These are phyloP conservation scores for Tragelaphus strepsiceros DNA, from an alignment of 2,113 vertebrate species.

Conservation along the genomic window DNA sequence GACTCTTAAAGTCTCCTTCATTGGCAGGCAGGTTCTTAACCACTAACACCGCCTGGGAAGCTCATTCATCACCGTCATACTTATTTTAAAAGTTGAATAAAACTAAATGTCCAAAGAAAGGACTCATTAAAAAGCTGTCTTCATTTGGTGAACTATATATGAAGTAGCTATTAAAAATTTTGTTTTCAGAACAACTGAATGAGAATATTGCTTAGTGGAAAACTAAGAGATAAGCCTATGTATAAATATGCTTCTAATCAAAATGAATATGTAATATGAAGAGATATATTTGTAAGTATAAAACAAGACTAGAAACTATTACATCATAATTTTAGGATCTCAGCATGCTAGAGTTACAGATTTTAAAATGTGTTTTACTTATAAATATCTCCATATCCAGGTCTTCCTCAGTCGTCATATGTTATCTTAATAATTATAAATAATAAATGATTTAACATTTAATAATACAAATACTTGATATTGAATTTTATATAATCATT, in stretches of 20 bases:
- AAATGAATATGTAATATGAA: neutral
- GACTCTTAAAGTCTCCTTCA: neutral
- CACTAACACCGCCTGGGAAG: neutral
- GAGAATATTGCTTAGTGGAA: neutral
- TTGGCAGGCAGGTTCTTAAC: neutral
- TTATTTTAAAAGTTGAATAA: neutral
- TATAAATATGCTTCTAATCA: neutral
- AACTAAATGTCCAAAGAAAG: neutral
- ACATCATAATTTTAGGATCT: neutral
- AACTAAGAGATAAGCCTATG: neutral
- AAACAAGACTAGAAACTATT: neutral
- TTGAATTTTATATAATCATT: neutral
- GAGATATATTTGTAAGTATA: neutral
- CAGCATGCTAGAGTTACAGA: neutral
- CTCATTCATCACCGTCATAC: neutral
- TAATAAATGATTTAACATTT: neutral
- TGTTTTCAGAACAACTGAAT: neutral
- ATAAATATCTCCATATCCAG: neutral
- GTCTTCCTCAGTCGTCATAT: neutral
- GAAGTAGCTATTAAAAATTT: neutral
- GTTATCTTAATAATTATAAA: neutral
- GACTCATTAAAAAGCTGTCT: neutral
- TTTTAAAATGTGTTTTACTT: neutral
- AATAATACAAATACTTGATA: neutral
- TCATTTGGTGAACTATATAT: neutral